Evolutionary conservation across 1,140 invertebrate species (phyloP).

Genomic region (Trichomalopsis sarcophagae): DNA sequence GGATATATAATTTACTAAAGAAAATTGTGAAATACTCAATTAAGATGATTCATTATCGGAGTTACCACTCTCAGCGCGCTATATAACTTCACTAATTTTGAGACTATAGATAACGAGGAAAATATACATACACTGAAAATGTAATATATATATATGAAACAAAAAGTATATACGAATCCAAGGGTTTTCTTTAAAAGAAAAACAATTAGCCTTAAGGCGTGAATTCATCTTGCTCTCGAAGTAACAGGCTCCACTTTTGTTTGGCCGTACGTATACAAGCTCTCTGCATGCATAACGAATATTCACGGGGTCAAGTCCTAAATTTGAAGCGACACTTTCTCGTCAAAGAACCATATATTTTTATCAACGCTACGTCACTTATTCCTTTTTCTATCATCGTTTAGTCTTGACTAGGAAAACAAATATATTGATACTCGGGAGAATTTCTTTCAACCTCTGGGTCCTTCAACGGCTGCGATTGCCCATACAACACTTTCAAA

Average conservation of each 20-base stretch:
- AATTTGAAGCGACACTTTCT: conserved; percentile 25
- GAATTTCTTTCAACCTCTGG: not conserved
- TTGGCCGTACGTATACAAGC: not conserved
- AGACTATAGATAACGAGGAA: conserved; percentile 25
- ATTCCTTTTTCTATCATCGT: conserved; percentile 27
- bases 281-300: not conserved
- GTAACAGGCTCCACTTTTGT: conserved; percentile 1
- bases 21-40: conserved; percentile 51
- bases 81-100: conserved; percentile 47
- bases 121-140: conserved; percentile 36
- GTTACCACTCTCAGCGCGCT: conserved; percentile 18
- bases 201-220: conserved; percentile 35
- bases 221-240: conserved; percentile 19
- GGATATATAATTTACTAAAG: conserved; percentile 25
- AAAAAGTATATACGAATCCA: conserved; percentile 42
- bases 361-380: conserved; percentile 16
- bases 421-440: conserved; percentile 9
- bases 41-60: conserved; percentile 23
- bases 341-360: conserved; percentile 13
- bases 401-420: conserved; percentile 24
- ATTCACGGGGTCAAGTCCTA: conserved; percentile 10
- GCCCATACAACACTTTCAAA: too few species aligned
- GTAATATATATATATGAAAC: conserved; percentile 39
- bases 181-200: conserved; percentile 35
- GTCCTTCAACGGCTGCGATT: not conserved